These are phyloP conservation scores for Chlorops oryzae DNA, from an alignment of 1,140 invertebrate species.

Conservation along the genomic window DNA sequence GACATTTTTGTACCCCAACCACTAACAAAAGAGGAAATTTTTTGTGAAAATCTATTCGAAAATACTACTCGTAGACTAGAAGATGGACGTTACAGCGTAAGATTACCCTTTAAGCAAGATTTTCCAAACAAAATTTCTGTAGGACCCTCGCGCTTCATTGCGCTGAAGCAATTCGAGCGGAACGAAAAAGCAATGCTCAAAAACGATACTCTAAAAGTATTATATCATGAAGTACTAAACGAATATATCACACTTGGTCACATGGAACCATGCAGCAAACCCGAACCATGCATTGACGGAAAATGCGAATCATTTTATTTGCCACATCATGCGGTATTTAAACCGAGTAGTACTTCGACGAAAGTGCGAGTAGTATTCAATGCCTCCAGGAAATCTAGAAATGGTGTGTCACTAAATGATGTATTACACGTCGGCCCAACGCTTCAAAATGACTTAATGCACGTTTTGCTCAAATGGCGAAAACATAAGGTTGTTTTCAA, in stretches of 20 bases:
- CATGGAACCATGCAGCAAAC: neutral
- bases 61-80: neutral
- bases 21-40: no score
- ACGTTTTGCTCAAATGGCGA: neutral
- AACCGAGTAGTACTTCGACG: neutral
- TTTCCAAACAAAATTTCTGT: neutral
- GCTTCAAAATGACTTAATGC: no score
- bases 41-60: neutral
- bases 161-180: neutral
- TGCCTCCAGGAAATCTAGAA: neutral
- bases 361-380: neutral
- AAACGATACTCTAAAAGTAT: neutral
- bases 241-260: neutral
- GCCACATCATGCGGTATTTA: no score
- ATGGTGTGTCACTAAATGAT: neutral
- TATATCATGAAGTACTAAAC: neutral
- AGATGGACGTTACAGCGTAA: neutral
- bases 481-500: neutral
- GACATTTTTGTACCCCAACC: neutral
- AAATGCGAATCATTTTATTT: no score
- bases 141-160: neutral
- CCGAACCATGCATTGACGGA: no score
- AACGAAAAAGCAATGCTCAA: neutral
- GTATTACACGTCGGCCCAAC: no score
- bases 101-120: neutral